Evolutionary conservation across 2,888 invertebrate species (phyloP), one percentile per base, ranked within the genome.

Genomic region (Ernsta delagoae): DNA sequence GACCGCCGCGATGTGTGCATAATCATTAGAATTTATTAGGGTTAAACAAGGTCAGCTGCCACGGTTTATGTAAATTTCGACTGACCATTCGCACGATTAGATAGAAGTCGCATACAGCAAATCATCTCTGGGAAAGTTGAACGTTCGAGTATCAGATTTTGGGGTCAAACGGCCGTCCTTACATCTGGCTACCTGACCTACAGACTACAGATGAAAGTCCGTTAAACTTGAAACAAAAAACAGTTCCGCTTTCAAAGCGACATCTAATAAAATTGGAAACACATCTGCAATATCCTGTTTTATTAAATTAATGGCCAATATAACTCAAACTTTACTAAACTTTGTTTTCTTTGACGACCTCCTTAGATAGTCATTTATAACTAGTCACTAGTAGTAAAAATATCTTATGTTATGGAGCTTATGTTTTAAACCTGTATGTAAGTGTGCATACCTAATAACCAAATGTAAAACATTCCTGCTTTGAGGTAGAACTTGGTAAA

Each of bases 21-120:
- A 78, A 82, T 83, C 85, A 89, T 92, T 92, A 91, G 89, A 91
- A 87, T 89, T 82, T 84, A 85, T 92, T 89, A 91, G 89, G 87
- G 88, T 77, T 76, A 77, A 75, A 76, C 82, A 86, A 87, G 89
- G 88, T 89, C 89, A 89, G 87, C 88, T 89, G 89, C 79, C 77
- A 73, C 48, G 48, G 48, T 48, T 8, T 89, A 89, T 89, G 84
- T 81, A 83, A 88, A 89, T 85, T 74, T 77, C 65, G 64, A 60
- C 70, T 85, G 84, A 79, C 83, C 85, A 85, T 82, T 79, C 84
- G 83, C 83, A 85, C 82, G 83, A 83, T 82, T 81, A 77, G 75
- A 81, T 77, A 76, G 39, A 39, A 5, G 39, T 7, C 5, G 5
- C 39, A 48, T 24, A 50, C 9, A 75, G 71, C 73, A 70, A 71